These are phyloP conservation scores for Melanotaenia maccullochi DNA, from an alignment of 2,797 vertebrate genomes.

Conservation along the genomic window DNA sequence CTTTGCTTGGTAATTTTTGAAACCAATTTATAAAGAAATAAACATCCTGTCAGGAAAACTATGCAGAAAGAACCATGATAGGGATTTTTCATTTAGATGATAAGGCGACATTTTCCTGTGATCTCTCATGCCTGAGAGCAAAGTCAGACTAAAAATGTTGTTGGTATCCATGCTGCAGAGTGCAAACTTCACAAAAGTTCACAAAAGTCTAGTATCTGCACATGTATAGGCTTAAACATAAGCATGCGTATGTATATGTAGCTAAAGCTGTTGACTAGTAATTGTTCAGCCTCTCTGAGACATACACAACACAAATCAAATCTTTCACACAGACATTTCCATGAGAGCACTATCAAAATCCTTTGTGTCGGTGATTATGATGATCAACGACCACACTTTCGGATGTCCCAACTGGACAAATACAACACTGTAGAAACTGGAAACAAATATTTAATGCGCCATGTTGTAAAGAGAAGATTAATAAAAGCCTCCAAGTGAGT, in stretches of 20 bases:
- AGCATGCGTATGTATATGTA: background rate
- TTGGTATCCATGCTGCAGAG: background rate
- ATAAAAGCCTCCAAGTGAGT: conserved; percentile 46
- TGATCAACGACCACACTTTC: conserved; percentile 24
- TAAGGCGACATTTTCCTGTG: conserved; percentile 20
- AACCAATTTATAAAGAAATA: conserved; percentile 36
- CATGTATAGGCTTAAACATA: background rate
- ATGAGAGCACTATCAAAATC: conserved; percentile 47
- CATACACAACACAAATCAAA: conserved; percentile 12
- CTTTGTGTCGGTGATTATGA: conserved; percentile 34
- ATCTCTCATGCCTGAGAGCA: background rate
- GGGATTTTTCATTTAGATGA: conserved; percentile 32
- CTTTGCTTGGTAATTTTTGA: conserved; percentile 33
- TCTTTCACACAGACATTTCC: conserved; percentile 27
- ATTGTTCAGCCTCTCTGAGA: conserved; percentile 14
- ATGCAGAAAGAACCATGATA: conserved; percentile 19
- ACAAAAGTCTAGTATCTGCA: background rate
- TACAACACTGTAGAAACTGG: conserved; percentile 72
- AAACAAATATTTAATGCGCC: conserved; percentile 80
- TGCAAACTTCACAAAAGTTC: background rate
- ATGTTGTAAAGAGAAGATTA: conserved; percentile 46
- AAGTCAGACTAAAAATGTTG: conserved; percentile 1
- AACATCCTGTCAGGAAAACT: conserved; percentile 31
- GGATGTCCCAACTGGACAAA: conserved; percentile 75
- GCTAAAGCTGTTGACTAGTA: background rate